These are phyloP conservation scores for Oreochromis spilurus DNA, from an alignment of 2,113 vertebrate species.

Conservation along the genomic window DNA sequence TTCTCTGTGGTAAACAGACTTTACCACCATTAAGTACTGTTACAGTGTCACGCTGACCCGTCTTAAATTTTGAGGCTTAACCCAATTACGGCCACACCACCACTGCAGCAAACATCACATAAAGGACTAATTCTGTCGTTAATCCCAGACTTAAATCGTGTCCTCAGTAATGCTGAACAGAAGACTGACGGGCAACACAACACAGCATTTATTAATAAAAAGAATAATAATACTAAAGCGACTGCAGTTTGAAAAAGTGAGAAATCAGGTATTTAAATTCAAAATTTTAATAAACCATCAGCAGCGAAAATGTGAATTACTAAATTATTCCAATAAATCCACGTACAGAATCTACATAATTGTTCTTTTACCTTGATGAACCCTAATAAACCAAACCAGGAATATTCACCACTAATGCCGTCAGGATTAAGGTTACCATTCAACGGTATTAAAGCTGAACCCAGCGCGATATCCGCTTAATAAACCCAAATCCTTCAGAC, in stretches of 20 bases:
- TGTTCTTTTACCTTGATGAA: not conserved
- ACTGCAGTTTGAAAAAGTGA: not conserved
- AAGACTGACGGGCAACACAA: not conserved
- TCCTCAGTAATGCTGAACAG: not conserved
- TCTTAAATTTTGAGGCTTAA: not conserved
- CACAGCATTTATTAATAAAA: not conserved
- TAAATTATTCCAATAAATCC: not conserved
- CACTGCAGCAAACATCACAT: not conserved
- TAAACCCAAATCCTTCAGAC: not conserved
- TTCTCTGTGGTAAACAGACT: not conserved
- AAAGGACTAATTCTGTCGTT: not conserved
- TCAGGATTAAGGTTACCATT: not conserved
- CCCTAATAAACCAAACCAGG: not conserved
- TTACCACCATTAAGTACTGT: not conserved
- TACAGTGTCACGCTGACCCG: not conserved
- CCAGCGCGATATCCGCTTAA: not conserved
- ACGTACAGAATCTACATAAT: not conserved
- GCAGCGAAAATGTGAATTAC: not conserved
- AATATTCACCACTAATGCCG: not conserved
- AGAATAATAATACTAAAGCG: not conserved
- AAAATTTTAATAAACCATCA: not conserved
- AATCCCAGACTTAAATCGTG: not conserved
- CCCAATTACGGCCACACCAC: not conserved
- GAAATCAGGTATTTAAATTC: not conserved
- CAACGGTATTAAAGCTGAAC: not conserved